These are phyloP conservation scores for Geotrypetes seraphini DNA, from an alignment of 2,797 vertebrate species.

Conservation along the genomic window DNA sequence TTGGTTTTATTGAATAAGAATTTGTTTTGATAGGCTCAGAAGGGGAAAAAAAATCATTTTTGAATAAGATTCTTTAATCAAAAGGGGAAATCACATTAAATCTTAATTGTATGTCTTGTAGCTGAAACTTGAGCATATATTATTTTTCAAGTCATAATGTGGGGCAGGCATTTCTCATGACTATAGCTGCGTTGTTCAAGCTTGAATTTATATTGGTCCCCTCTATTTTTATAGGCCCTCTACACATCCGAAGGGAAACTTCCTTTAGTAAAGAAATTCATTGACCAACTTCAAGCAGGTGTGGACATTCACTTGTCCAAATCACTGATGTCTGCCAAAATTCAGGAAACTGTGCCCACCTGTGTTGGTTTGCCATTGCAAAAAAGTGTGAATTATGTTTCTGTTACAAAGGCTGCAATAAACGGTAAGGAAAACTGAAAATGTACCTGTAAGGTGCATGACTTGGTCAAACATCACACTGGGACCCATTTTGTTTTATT, in stretches of 20 bases:
- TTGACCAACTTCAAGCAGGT: slow-evolving; percentile 25
- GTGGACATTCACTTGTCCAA: slow-evolving; percentile 32
- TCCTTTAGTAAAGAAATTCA: slow-evolving; percentile 18
- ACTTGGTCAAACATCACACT: neutral
- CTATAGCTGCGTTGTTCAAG: neutral
- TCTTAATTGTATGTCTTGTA: too few relatives aligned
- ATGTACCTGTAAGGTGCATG: neutral
- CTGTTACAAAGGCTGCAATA: slow-evolving; percentile 17
- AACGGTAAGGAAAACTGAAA: slow-evolving; percentile 12
- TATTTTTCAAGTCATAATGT: too few relatives aligned
- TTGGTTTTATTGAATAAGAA: too few relatives aligned
- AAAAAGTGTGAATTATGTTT: slow-evolving; percentile 29
- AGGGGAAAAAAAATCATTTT: too few relatives aligned
- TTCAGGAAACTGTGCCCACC: slow-evolving; percentile 20
- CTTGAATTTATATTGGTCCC: slow-evolving; percentile 14
- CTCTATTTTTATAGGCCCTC: slow-evolving; percentile 35
- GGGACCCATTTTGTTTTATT: neutral
- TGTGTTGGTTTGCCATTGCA: slow-evolving; percentile 28
- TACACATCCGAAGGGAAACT: slow-evolving; percentile 16
- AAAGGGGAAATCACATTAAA: too few relatives aligned
- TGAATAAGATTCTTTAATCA: too few relatives aligned
- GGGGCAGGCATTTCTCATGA: slow-evolving; percentile 19
- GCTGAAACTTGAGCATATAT: too few relatives aligned
- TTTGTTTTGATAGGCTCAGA: too few relatives aligned
- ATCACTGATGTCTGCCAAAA: slow-evolving; percentile 30